A percentile compares a stretch with the other conserved stretches of the same genome.
These are phyloP conservation scores for Alectoris magna DNA, from an alignment of 2,797 vertebrate genomes.

Conservation along the genomic window DNA sequence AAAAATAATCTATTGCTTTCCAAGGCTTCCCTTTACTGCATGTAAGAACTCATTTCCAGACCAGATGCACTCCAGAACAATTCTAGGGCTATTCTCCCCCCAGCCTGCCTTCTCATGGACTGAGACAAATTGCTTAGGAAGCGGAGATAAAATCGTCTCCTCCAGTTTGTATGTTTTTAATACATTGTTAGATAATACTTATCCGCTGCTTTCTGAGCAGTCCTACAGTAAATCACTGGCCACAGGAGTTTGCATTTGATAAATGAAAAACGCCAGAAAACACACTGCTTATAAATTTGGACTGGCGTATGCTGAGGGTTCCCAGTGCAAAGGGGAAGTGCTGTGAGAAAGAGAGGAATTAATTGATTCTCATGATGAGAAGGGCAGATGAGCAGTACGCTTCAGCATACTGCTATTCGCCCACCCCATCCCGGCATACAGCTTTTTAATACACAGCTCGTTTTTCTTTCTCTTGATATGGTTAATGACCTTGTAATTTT, in stretches of 20 bases:
- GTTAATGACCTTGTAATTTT: constrained; percentile 62
- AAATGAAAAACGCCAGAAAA: constrained; percentile 11
- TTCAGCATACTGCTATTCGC: neutral
- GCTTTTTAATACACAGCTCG: constrained; percentile 5
- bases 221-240: constrained; percentile 21
- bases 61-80: neutral
- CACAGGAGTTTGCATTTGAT: constrained; percentile 43
- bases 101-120: neutral
- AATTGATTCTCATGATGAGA: constrained; percentile 9
- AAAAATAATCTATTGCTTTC: neutral
- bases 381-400: neutral
- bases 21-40: neutral
- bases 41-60: neutral
- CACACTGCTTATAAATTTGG: constrained; percentile 31
- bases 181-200: neutral
- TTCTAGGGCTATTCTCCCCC: neutral
- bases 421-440: neutral
- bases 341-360: neutral
- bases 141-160: neutral
- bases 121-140: constrained; percentile 17
- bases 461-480: constrained; percentile 24
- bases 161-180: neutral
- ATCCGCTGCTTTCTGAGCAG: neutral
- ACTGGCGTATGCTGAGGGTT: neutral
- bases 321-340: neutral